A percentile compares a stretch with the other conserved stretches of the same genome.
phyloP scores from a whole-genome alignment of 2,888 invertebrate genomes.

The Anagyrus pseudococci region DNA sequence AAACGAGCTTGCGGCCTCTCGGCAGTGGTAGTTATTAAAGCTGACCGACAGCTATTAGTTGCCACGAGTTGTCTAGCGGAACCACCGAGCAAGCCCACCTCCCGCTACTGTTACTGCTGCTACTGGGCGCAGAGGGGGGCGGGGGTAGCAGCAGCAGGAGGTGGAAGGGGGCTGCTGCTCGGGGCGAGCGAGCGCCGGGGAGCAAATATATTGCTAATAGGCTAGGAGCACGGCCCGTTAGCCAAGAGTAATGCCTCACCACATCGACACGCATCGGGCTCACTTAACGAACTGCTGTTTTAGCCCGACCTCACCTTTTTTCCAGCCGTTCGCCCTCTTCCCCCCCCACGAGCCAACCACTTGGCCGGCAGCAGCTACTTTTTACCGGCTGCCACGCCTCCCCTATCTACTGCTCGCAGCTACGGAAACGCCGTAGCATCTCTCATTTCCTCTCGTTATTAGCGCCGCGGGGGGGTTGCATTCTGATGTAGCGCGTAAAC shows the following conservation, averaged over 20 bases:
- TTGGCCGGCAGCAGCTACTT: too few relatives aligned
- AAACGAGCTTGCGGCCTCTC: neutral
- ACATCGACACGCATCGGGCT: constrained; percentile 53
- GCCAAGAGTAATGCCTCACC: constrained; percentile 55
- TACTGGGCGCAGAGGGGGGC: neutral
- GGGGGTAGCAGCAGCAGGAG: constrained; percentile 32
- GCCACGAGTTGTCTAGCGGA: constrained; percentile 26
- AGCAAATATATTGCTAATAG: constrained; percentile 59
- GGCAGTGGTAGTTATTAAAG: constrained; percentile 34
- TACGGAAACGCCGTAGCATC: too few relatives aligned
- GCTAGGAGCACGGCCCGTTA: constrained; percentile 55
- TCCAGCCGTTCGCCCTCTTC: neutral
- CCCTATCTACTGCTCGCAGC: too few relatives aligned
- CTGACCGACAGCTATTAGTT: constrained; percentile 37
- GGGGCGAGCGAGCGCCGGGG: too few relatives aligned
- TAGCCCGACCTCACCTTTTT: neutral
- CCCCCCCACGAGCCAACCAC: too few relatives aligned
- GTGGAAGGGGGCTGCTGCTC: constrained; percentile 43
- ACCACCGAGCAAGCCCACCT: constrained; percentile 16
- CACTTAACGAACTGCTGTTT: constrained; percentile 50
- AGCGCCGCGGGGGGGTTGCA: too few relatives aligned
- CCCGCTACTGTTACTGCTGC: neutral
- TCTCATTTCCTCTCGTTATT: too few relatives aligned
- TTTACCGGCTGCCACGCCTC: too few relatives aligned
- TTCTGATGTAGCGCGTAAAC: too few relatives aligned